phyloP scores from a whole-genome alignment of 1,140 invertebrate species.

The Ylistrum balloti region DNA sequence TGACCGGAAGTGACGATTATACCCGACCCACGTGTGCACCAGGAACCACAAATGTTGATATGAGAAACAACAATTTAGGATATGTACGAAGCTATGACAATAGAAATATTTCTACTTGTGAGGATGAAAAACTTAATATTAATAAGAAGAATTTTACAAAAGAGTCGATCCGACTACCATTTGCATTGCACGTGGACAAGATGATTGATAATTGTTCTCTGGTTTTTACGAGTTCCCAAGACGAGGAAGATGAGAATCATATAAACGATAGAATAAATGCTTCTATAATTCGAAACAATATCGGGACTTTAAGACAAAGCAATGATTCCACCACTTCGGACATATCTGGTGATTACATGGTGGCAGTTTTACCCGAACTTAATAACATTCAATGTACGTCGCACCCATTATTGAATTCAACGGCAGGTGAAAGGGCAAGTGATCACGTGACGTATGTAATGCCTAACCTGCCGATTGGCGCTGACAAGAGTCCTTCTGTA shows the following conservation, averaged over 20 bases:
- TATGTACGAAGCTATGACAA: conserved; percentile 65
- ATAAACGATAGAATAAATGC: background rate
- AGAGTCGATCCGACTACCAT: background rate
- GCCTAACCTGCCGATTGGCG: background rate
- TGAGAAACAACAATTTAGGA: conserved; percentile 66
- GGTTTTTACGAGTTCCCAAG: background rate
- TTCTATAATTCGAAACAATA: background rate
- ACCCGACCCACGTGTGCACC: conserved; percentile 17
- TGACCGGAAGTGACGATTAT: background rate
- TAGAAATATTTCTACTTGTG: conserved; percentile 59
- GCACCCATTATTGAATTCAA: background rate
- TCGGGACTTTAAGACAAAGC: background rate
- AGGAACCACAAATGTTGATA: background rate
- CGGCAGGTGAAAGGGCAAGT: background rate
- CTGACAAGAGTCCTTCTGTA: background rate
- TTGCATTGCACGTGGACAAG: background rate
- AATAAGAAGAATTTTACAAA: conserved; percentile 56
- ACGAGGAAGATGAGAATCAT: background rate
- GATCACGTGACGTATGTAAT: background rate
- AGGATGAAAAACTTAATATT: conserved; percentile 64
- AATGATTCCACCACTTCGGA: background rate
- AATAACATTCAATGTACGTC: background rate
- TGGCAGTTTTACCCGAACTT: background rate
- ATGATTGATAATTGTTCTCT: background rate
- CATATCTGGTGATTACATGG: background rate